These are phyloP conservation scores for Manis crassicaudata DNA, from an alignment of 2,797 vertebrate genomes.

Conservation along the genomic window DNA sequence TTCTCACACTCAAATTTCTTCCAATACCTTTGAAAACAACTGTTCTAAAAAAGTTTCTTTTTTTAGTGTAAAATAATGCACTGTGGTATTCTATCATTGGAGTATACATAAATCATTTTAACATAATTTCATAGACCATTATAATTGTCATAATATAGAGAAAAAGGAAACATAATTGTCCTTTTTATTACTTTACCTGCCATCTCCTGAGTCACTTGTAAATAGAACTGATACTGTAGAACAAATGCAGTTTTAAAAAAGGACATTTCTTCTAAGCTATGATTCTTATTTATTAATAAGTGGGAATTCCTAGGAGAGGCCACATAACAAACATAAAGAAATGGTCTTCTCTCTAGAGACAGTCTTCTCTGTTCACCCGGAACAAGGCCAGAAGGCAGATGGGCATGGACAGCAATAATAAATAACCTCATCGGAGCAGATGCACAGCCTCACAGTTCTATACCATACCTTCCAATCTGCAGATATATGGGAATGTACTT, in stretches of 20 bases:
- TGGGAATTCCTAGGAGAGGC: neutral
- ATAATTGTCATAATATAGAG: neutral
- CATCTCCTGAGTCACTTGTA: conserved; percentile 20
- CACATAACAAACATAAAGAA: conserved; percentile 1
- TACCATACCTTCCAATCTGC: neutral
- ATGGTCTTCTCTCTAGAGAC: neutral
- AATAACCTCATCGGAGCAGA: neutral
- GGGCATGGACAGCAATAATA: neutral
- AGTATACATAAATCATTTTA: conserved; percentile 24
- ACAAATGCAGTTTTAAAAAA: conserved; percentile 33
- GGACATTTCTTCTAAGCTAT: neutral
- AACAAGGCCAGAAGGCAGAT: neutral
- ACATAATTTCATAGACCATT: conserved; percentile 26
- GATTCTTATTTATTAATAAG: neutral
- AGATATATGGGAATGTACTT: neutral
- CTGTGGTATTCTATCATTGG: neutral
- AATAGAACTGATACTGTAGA: conserved; percentile 2
- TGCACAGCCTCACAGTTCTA: neutral
- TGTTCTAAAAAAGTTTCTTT: conserved; percentile 31
- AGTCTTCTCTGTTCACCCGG: neutral
- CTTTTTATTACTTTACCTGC: conserved; percentile 26
- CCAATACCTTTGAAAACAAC: conserved; percentile 54
- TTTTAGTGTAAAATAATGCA: neutral
- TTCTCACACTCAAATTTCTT: conserved; percentile 38
- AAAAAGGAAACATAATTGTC: conserved; percentile 15